Evolutionary conservation across 2,113 vertebrate genomes (phyloP), one percentile per base, ranked within the genome.

Genomic region (Cephalopholis sonnerati): DNA sequence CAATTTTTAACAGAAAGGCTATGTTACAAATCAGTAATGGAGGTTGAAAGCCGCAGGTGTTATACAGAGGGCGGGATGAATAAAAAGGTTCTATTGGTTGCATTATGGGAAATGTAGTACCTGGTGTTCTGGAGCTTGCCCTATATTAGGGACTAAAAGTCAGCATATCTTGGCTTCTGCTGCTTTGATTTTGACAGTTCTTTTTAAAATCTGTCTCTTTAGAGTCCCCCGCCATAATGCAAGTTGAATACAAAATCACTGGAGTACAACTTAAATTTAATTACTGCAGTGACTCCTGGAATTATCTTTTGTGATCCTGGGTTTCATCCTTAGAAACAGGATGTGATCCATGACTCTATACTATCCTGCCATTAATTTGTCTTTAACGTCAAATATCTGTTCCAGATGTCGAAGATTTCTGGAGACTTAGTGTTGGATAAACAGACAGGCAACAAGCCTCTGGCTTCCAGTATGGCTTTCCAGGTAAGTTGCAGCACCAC

Each of bases 401-500:
- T 87, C 41, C 17, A 85, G 83, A 59, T 70, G 55, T 61, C 36
- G 81, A 88, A 86, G 67, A 84, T 69, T 46, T 24, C 63, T 25
- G 63, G 62, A 63, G 58, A 78, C n/a, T 70, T 24, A 25, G 27
- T 20, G 32, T 32, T 75, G 24, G 46, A 59, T 62, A 78, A 62
- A 57, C 29, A 53, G 24, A 36, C 7, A 53, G 25, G 66, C n/a
- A 39, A 69, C n/a, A 54, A 75, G 29, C 32, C 58, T 46, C 6
- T 29, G 20, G 77, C 7, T 5, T 79, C 80, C 20, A 70, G 36
- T 5, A 5, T 1, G 57, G 25, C 73, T 79, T 77, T 82, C 54
- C 82, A 91, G 88, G 91, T 93, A 63, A 79, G 58, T 2, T 64
- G 24, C 70, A 67, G 53, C n/a, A 57, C 12, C 22, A 36, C 20